Percentiles rank a stretch among this genome's conserved stretches.
Evolutionary conservation across 2,113 vertebrate genomes (phyloP).

Genomic region (Choloepus hoffmanni): DNA sequence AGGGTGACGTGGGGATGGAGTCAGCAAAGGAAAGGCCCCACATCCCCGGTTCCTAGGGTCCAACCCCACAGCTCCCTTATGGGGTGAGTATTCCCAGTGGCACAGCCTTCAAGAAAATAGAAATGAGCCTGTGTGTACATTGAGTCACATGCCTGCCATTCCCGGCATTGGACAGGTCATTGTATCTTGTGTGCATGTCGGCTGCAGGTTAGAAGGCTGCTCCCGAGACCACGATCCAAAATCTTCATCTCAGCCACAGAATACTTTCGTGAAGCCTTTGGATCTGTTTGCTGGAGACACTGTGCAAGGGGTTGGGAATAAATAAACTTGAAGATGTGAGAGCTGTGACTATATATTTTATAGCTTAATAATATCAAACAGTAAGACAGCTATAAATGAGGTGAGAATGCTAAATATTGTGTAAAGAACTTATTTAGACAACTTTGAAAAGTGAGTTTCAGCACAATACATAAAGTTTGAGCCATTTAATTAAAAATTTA

Average conservation of each 20-base stretch:
- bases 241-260: neutral
- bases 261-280: neutral
- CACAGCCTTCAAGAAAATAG: neutral
- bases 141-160: neutral
- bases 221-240: neutral
- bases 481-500: constrained; percentile 8
- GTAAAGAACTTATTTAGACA: neutral
- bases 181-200: neutral
- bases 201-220: neutral
- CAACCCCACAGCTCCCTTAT: neutral
- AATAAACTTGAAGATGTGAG: constrained; percentile 47
- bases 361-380: neutral
- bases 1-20: neutral
- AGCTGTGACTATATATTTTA: neutral
- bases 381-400: neutral
- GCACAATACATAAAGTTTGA: neutral
- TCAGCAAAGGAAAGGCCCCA: neutral
- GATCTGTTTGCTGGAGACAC: neutral
- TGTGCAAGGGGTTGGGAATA: neutral
- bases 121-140: neutral
- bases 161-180: neutral
- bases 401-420: neutral
- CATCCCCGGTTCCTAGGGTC: neutral
- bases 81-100: neutral
- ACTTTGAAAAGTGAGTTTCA: neutral